phyloP scores from a whole-genome alignment of 1,140 invertebrate genomes.

The Scaptodrosophila lebanonensis region DNA sequence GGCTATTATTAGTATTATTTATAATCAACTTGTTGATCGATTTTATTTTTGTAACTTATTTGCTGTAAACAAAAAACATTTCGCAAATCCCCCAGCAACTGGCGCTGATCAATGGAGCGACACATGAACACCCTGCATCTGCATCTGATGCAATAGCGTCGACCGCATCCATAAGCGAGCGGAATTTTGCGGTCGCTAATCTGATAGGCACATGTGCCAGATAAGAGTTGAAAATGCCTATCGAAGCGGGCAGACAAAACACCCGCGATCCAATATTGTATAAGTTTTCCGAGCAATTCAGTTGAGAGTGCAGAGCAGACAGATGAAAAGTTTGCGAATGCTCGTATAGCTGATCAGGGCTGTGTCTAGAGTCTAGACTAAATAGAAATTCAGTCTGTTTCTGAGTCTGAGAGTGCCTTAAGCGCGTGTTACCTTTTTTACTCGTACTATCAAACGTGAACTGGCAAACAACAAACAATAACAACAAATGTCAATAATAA shows the following conservation, averaged over 20 bases:
- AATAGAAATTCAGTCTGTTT: conserved; percentile 13
- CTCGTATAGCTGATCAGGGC: too few species aligned
- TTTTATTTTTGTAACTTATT: too few species aligned
- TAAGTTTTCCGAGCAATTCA: too few species aligned
- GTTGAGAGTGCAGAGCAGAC: too few species aligned
- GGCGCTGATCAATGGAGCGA: conserved; percentile 16
- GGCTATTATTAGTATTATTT: conserved; percentile 42
- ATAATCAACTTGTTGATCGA: conserved; percentile 45
- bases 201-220: conserved; percentile 23
- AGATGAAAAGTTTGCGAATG: too few species aligned
- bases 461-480: conserved; percentile 51
- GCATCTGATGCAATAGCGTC: conserved; percentile 55
- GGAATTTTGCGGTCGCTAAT: conserved; percentile 43
- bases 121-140: conserved; percentile 15
- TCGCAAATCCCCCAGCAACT: too few species aligned
- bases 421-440: conserved; percentile 54
- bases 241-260: too few species aligned
- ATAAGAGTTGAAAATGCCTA: too few species aligned
- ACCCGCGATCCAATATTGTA: too few species aligned
- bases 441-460: conserved; percentile 31
- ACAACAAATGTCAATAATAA: conserved; percentile 21
- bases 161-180: conserved; percentile 43
- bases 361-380: conserved; percentile 6
- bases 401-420: conserved; percentile 44
- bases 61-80: too few species aligned